Base-by-base conservation (phyloP, 2,797 vertebrate species). In the Hippoglossus hippoglossus region DNA sequence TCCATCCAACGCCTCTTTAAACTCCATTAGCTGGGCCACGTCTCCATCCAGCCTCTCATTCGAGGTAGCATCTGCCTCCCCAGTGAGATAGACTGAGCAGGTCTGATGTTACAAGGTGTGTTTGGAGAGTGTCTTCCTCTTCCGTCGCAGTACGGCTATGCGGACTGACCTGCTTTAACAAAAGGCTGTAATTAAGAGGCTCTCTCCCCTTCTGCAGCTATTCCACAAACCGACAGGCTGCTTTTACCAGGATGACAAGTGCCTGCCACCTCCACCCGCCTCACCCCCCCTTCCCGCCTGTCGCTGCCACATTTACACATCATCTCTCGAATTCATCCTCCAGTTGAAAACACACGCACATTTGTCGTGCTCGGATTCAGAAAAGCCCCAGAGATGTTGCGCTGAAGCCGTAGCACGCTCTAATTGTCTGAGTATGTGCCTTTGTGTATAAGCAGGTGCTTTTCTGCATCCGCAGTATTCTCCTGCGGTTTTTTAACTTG, bases 161-260 rank as follows among this genome's bases (percentile, higher is more conserved):
- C 52, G 39, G 72, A 68, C 66, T 56, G 77, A 71, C 69, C 63
- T 63, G 71, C 26, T 75, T 86, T 65, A 63, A 71, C 79, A 72
- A 72, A 63, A 68, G 53, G 71, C 63, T 81, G 51, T 88, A 87
- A 91, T 88, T 87, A 90, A 87, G 80, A 79, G 62, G 53, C 61
- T 73, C 58, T 64, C 41, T 82, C 61, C 56, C 63, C 62, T 57
- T 69, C 59, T 71, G 49, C 61, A 63, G 61, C 63, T 75, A 15
- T 64, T 60, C 22, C 31, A 19, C 13, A 58, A 63, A 71, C 65
- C 65, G 68, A 59, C 61, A 72, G 39, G 21, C 31, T 22, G 79
- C 71, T 82, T 79, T 83, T 73, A 77, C 51, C 50, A 61, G 58
- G 75, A 79, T 67, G 65, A 80, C 69, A 69, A 47, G 49, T 69